phyloP scores from a whole-genome alignment of 2,888 invertebrate species.

The Stegana nigrithorax region DNA sequence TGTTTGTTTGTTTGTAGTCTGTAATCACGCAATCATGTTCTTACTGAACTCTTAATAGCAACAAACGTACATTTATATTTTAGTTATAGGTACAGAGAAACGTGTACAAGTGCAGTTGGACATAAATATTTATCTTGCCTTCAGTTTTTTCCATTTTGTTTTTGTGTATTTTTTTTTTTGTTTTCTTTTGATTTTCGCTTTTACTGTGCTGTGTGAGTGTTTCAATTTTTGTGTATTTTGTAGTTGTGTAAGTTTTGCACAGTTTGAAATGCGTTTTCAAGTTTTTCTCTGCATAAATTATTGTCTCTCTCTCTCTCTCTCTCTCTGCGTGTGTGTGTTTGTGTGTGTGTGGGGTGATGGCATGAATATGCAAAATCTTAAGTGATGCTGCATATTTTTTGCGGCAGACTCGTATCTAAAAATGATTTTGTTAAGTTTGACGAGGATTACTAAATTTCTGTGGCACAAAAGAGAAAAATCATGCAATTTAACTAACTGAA shows the following conservation, averaged over 20 bases:
- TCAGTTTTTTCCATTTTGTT: not conserved
- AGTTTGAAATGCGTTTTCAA: not conserved
- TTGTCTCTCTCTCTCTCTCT: not conserved
- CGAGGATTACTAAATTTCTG: too few relatives aligned
- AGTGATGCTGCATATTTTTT: too few relatives aligned
- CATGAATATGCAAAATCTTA: not conserved
- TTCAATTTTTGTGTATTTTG: not conserved
- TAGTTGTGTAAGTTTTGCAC: too few relatives aligned
- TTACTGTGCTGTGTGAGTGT: not conserved
- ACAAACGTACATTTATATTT: slow-evolving; percentile 39
- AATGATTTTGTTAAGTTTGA: too few relatives aligned
- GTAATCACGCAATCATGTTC: slow-evolving; percentile 59
- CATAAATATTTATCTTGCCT: slow-evolving; percentile 42
- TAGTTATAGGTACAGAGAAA: not conserved
- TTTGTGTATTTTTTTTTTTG: not conserved
- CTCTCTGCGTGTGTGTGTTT: not conserved
- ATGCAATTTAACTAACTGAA: too few relatives aligned
- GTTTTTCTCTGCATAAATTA: not conserved
- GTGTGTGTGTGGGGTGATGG: not conserved
- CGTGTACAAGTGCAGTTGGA: slow-evolving; percentile 35
- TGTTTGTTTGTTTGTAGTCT: slow-evolving; percentile 41
- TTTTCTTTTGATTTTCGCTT: not conserved
- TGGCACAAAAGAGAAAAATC: too few relatives aligned
- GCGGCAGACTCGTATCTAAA: too few relatives aligned
- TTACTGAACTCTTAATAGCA: slow-evolving; percentile 57